Evolutionary conservation across 2,113 vertebrate species (phyloP).

Genomic region (Rhinoptilus africanus): DNA sequence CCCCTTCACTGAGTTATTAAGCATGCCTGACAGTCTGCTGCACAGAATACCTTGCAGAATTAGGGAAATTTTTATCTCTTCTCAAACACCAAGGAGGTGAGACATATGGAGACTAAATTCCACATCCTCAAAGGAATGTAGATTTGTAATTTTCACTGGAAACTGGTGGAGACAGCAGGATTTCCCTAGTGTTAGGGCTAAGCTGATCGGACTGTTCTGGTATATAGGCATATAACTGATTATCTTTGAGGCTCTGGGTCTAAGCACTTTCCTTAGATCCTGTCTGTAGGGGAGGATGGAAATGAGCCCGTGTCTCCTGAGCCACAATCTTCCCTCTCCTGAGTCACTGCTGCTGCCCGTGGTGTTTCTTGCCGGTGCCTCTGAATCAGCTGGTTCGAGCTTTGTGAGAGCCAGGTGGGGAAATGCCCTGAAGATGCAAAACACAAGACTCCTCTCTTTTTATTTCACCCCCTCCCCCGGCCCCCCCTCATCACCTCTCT

Average conservation of each 20-base stretch:
- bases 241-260: not conserved
- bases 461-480: too few species aligned
- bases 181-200: conserved; percentile 30
- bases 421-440: not conserved
- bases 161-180: conserved; percentile 23
- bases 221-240: conserved; percentile 43
- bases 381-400: not conserved
- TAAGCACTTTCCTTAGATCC: not conserved
- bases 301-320: not conserved
- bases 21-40: not conserved
- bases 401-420: not conserved
- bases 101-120: not conserved
- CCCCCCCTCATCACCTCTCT: not conserved
- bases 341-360: not conserved
- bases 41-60: not conserved
- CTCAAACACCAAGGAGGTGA: not conserved
- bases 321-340: not conserved
- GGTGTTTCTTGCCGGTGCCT: not conserved
- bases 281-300: not conserved
- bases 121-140: conserved; percentile 28
- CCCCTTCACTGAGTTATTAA: not conserved
- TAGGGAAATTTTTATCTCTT: conserved; percentile 5
- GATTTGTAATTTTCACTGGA: conserved; percentile 27
- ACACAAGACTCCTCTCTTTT: not conserved
- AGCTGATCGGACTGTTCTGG: conserved; percentile 57